These are phyloP conservation scores for Ophthalmolycus amberensis DNA, from an alignment of 2,113 vertebrate species.

Conservation along the genomic window DNA sequence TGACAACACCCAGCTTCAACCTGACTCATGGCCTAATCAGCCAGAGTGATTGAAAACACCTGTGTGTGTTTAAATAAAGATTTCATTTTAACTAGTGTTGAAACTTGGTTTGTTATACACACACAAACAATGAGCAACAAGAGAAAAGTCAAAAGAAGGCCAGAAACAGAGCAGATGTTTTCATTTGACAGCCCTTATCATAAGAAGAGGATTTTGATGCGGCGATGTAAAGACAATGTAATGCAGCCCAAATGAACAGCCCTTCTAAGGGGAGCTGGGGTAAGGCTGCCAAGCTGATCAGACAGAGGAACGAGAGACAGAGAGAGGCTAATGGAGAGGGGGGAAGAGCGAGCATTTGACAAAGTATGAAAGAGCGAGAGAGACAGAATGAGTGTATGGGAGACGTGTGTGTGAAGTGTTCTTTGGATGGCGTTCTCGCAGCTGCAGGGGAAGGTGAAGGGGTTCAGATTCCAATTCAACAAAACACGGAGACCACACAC, in stretches of 20 bases:
- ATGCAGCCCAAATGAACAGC: constrained; percentile 56
- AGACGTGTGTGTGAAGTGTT: constrained; percentile 26
- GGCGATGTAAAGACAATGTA: constrained; percentile 53
- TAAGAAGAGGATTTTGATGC: constrained; percentile 26
- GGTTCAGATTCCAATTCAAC: constrained; percentile 69
- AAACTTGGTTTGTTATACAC: not conserved
- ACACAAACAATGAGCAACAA: constrained; percentile 1
- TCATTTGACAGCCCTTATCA: constrained; percentile 48
- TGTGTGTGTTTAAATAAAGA: not conserved
- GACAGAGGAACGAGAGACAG: constrained; percentile 1
- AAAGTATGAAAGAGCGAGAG: constrained; percentile 28
- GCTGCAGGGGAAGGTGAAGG: constrained; percentile 67
- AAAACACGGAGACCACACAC: constrained; percentile 46
- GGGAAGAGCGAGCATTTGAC: not conserved
- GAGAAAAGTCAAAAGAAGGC: constrained; percentile 18
- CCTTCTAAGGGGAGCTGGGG: constrained; percentile 45
- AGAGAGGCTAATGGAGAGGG: not conserved
- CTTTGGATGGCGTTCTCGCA: constrained; percentile 62
- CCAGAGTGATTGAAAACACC: not conserved
- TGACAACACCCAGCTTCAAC: not conserved
- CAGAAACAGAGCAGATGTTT: constrained; percentile 37
- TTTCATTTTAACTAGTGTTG: not conserved
- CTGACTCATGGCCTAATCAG: not conserved
- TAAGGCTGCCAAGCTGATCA: constrained; percentile 58
- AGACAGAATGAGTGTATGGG: constrained; percentile 14